phyloP scores from a whole-genome alignment of 2,113 vertebrate genomes.

The Saguinus midas region DNA sequence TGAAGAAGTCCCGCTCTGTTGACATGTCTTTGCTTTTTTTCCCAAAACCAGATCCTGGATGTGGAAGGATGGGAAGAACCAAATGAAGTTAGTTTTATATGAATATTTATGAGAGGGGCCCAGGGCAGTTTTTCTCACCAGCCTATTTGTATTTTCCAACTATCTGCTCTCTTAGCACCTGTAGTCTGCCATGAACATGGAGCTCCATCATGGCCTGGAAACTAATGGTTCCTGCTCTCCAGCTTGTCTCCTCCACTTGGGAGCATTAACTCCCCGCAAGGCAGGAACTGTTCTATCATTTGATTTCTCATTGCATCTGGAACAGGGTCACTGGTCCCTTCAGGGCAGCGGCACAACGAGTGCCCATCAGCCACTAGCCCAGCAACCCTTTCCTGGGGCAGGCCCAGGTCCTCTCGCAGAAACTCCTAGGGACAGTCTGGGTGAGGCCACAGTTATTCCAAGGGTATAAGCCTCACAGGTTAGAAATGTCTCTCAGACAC shows the following conservation, averaged over 20 bases:
- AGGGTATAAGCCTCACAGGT: background rate
- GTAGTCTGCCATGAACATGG: background rate
- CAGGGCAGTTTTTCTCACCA: background rate
- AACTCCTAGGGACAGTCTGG: background rate
- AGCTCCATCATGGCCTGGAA: background rate
- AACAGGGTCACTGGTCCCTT: background rate
- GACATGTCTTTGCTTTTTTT: constrained; percentile 89
- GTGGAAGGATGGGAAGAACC: background rate
- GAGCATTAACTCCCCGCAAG: background rate
- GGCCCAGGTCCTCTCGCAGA: too few relatives aligned
- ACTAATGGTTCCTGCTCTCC: background rate
- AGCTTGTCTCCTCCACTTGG: background rate
- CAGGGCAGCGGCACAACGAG: background rate
- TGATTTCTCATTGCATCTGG: background rate
- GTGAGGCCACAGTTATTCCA: background rate
- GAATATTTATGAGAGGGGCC: background rate
- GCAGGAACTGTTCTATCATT: background rate
- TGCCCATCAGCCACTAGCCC: background rate
- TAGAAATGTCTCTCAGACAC: background rate
- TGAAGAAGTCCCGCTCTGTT: constrained; percentile 92
- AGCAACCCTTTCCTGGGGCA: background rate
- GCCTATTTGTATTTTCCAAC: background rate
- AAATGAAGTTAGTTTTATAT: background rate
- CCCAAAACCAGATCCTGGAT: constrained; percentile 86
- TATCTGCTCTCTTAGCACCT: background rate